These are phyloP conservation scores for Luscinia luscinia DNA, from an alignment of 2,797 vertebrate species.

Conservation along the genomic window DNA sequence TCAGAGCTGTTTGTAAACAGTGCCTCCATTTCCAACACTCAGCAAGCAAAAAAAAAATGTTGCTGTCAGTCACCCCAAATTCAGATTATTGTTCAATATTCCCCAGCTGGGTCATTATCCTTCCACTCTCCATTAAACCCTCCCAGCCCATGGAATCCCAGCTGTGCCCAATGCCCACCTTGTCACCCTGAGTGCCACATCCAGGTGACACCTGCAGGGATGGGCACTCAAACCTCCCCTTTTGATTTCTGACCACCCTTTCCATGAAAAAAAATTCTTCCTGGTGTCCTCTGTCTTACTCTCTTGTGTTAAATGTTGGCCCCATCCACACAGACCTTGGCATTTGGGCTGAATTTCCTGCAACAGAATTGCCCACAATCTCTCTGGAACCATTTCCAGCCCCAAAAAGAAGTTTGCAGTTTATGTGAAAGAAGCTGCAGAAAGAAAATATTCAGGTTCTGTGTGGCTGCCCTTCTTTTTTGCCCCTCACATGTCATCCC, in stretches of 20 bases:
- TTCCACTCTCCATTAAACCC: background rate
- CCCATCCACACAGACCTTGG: fast-evolving
- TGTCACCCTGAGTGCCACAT: background rate
- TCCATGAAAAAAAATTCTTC: background rate
- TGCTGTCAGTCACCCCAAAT: background rate
- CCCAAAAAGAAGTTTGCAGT: background rate
- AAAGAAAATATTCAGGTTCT: background rate
- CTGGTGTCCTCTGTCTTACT: background rate
- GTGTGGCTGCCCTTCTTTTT: background rate
- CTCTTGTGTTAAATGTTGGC: background rate
- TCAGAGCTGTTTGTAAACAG: background rate
- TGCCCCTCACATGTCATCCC: background rate
- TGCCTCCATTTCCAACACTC: background rate
- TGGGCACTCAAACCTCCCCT: background rate
- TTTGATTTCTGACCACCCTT: fast-evolving
- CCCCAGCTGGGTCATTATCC: background rate
- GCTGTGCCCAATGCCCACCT: fast-evolving
- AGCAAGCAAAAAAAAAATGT: background rate
- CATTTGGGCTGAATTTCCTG: background rate
- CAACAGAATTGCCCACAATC: background rate
- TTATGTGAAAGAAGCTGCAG: background rate
- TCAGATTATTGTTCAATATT: background rate
- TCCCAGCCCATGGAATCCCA: fast-evolving
- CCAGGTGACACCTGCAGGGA: background rate
- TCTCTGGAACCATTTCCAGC: background rate